Conservation (phyloP, 2,797 vertebrate species). For the Glyptemys insculpta region DNA sequence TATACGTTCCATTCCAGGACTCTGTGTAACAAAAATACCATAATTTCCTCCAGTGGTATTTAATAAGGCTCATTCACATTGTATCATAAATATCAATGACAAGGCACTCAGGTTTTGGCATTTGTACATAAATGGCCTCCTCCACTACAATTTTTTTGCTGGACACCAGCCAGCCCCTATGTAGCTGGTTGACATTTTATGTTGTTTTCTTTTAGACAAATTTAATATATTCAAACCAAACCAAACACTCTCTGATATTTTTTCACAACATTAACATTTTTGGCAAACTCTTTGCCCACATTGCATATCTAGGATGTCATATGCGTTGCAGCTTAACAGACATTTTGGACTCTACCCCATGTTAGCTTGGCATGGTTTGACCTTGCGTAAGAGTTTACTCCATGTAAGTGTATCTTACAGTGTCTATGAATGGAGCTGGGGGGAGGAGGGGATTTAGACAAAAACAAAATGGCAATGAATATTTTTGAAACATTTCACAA, state of each 20-base stretch:
- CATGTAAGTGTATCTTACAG: slow-evolving; percentile 3
- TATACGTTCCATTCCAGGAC: neutral
- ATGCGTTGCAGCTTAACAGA: slow-evolving; percentile 13
- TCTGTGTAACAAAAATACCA: neutral
- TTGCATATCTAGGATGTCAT: neutral
- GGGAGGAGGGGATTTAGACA: neutral
- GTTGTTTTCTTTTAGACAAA: neutral
- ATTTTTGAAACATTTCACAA: neutral
- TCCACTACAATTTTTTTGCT: slow-evolving; percentile 33
- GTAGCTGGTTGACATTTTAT: neutral
- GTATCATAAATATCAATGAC: slow-evolving; percentile 63
- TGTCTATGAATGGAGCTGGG: neutral
- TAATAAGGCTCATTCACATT: slow-evolving; percentile 45
- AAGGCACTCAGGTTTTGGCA: slow-evolving; percentile 24
- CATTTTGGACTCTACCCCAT: neutral
- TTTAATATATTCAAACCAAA: slow-evolving; percentile 27
- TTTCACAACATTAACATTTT: slow-evolving; percentile 18
- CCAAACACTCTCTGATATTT: slow-evolving; percentile 29
- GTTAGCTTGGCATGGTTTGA: slow-evolving; percentile 16
- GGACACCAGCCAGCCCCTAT: slow-evolving; percentile 34
- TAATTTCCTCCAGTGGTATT: slow-evolving; percentile 29
- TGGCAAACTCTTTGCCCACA: slow-evolving; percentile 14
- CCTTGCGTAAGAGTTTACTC: neutral
- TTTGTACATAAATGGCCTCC: slow-evolving; percentile 62
- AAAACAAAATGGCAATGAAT: neutral